phyloP scores from a whole-genome alignment of 2,113 vertebrate species.

The Tragelaphus scriptus region DNA sequence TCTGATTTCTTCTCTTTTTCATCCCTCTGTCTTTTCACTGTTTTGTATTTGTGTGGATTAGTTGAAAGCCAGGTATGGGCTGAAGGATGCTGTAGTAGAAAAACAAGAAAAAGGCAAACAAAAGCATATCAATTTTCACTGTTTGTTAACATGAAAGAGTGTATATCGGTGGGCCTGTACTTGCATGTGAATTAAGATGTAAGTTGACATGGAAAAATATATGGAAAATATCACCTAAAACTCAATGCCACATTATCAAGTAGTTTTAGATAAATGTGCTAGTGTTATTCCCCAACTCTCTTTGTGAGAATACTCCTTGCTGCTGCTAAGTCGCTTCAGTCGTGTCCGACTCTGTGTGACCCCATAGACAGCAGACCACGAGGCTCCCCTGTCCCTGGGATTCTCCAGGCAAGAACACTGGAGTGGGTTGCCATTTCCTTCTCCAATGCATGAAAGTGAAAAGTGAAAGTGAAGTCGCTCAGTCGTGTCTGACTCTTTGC shows the following conservation, averaged over 20 bases:
- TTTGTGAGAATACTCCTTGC: neutral
- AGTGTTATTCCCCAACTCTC: neutral
- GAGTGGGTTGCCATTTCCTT: too few relatives aligned
- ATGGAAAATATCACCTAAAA: neutral
- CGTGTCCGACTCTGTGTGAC: too few relatives aligned
- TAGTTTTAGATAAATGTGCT: neutral
- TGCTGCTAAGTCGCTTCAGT: too few relatives aligned
- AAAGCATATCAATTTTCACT: neutral
- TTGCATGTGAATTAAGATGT: neutral
- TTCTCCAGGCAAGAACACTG: too few relatives aligned
- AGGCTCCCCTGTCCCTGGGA: too few relatives aligned
- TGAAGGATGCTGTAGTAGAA: neutral
- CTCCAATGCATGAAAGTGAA: too few relatives aligned
- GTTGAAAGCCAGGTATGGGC: neutral
- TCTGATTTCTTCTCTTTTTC: neutral
- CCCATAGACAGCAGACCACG: too few relatives aligned
- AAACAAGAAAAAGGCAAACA: neutral
- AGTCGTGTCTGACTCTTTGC: too few relatives aligned
- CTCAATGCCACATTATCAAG: neutral
- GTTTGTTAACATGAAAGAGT: neutral
- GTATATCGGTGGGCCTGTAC: neutral
- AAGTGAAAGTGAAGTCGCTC: too few relatives aligned
- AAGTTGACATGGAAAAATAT: neutral
- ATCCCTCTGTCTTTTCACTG: neutral
- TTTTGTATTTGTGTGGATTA: neutral